A percentile compares a stretch with the other conserved stretches of the same genome.
Conservation (phyloP, 1,140 invertebrate genomes). For the Rhysida immarginata region DNA sequence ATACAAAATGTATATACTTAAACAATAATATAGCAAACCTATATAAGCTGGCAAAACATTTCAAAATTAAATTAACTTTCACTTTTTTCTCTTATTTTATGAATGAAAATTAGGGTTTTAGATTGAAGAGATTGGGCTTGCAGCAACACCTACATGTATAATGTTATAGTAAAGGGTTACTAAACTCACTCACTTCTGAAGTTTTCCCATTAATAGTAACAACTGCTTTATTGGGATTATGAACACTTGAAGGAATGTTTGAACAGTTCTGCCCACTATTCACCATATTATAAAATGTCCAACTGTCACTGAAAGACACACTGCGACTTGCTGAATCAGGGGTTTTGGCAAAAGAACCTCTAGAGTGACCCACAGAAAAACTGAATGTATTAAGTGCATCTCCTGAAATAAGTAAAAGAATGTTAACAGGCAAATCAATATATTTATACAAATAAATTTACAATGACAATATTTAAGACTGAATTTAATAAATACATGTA, state of each 20-base stretch:
- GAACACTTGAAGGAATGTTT: constrained; percentile 17
- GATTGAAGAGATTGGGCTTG: no score
- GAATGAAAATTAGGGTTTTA: no score
- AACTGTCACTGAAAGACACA: constrained; percentile 21
- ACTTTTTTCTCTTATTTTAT: no score
- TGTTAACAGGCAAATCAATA: not conserved
- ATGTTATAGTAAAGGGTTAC: not conserved
- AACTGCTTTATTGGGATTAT: constrained; percentile 31
- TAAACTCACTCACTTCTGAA: constrained; percentile 23
- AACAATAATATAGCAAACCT: no score
- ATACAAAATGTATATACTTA: no score
- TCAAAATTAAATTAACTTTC: no score
- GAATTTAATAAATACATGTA: not conserved
- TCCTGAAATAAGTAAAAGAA: not conserved
- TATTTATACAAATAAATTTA: not conserved
- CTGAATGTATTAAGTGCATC: constrained; percentile 22
- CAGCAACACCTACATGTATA: not conserved
- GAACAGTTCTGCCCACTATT: not conserved
- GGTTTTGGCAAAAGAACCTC: constrained; percentile 17
- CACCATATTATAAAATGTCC: constrained; percentile 25
- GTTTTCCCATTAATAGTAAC: constrained; percentile 29
- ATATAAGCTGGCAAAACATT: no score
- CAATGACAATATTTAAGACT: not conserved
- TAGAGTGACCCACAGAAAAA: constrained; percentile 17
- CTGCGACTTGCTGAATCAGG: constrained; percentile 6